Base-by-base conservation (phyloP, 2,888 invertebrate species). In the Nomada hirtipes region DNA sequence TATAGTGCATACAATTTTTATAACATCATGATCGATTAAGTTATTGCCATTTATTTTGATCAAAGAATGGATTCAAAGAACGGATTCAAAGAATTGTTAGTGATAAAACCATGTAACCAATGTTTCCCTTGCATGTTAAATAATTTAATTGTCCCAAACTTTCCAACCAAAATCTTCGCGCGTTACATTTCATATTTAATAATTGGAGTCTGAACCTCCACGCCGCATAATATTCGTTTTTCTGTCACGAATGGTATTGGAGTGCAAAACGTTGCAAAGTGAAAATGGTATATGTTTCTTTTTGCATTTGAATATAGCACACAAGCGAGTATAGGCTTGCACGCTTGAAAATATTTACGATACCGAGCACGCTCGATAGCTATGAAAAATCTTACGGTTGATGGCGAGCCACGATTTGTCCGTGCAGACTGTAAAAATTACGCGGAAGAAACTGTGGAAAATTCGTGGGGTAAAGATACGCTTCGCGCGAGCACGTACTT, bases 391-490 rank as follows among this genome's bases (percentile, higher is more conserved):
- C 29, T 20, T 1, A n/a, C 53, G 26, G 61, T 80, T 69, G 55
- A 73, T 65, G 80, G 42, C 60, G 50, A 29, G 42, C 47, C 18
- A 26, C 23, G 13, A 36, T 59, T 59, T 61, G 53, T 71, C 68
- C 67, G 68, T 52, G 53, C 29, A 42, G 53, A 2, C 26, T 18
- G 71, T 50, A 29, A 23, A 26, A 76, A 65, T 50, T 63, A 61
- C 65, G 26, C 55, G 59, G 70, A 57, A 61, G 64, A 73, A 61
- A 80, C 68, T 50, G 26, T 67, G 69, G 82, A 73, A 82, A 82
- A 82, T 73, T 59, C 42, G 26, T 55, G 20, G 65, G 63, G 63
- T 53, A 80, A 71, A 55, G 76, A 57, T 29, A 42, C n/a, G 26
- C 23, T 20, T 60, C 42, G 53, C 53, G 55, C 53, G 63, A 55